Conservation (phyloP, 2,113 vertebrate genomes). For the Mormyrus iriodes region DNA sequence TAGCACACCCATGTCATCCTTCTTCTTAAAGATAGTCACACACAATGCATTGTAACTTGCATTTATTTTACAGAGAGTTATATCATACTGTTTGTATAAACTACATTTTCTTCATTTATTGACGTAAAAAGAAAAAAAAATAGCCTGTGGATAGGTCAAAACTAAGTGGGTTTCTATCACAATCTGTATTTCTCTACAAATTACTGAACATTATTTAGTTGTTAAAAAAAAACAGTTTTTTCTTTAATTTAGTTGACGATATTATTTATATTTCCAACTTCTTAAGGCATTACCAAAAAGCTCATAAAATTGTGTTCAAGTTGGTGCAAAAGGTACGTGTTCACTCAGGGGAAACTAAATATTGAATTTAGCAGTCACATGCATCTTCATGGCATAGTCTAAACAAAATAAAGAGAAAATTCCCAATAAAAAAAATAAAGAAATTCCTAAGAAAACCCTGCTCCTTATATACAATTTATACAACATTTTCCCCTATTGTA, state of each 20-base stretch:
- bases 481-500: constrained; percentile 27
- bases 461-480: neutral
- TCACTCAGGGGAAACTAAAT: neutral
- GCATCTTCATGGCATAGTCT: neutral
- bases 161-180: neutral
- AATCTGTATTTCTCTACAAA: neutral
- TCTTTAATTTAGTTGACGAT: neutral
- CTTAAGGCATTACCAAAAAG: neutral
- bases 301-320: neutral
- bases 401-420: neutral
- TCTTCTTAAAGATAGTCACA: constrained; percentile 38
- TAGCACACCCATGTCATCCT: constrained; percentile 45
- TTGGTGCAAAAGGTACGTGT: neutral
- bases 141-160: neutral
- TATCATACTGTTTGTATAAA: constrained; percentile 20
- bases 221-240: neutral
- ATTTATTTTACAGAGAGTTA: constrained; percentile 42
- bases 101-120: neutral
- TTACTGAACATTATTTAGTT: neutral
- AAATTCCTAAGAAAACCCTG: neutral
- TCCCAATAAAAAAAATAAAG: too few species aligned
- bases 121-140: neutral
- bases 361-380: neutral
- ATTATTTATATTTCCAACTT: neutral
- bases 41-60: constrained; percentile 38